phyloP scores from a whole-genome alignment of 64 coral and sea anemone genomes.

The Acropora tenuis region DNA sequence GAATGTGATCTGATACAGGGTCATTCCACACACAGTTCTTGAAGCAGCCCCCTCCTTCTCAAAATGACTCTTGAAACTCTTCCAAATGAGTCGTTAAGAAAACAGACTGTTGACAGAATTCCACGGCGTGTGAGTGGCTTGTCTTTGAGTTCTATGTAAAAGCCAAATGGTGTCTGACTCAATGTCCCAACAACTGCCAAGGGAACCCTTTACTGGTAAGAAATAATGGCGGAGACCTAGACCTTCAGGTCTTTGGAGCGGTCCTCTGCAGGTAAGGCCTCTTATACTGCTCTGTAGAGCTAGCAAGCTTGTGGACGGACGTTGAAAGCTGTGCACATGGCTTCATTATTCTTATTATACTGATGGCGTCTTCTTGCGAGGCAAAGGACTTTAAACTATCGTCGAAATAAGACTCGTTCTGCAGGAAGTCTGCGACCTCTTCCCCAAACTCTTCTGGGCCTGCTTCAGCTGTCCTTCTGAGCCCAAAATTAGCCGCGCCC shows the following conservation, averaged over 20 bases:
- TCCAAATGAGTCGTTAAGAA: background rate
- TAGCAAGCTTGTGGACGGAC: too few species aligned
- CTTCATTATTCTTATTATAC: background rate
- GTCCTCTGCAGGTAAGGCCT: too few species aligned
- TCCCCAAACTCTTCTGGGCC: background rate
- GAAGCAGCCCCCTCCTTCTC: background rate
- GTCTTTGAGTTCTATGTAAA: constrained; percentile 2
- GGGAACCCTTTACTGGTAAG: too few species aligned
- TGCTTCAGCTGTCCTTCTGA: background rate
- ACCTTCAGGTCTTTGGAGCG: too few species aligned
- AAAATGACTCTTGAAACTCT: background rate
- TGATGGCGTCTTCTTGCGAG: background rate
- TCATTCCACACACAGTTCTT: constrained; percentile 28
- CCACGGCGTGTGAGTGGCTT: constrained; percentile 2
- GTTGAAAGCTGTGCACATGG: background rate
- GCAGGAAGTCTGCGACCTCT: background rate
- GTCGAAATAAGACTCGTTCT: background rate
- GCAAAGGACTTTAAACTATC: background rate
- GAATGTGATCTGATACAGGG: background rate
- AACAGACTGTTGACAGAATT: background rate
- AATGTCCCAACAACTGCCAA: too few species aligned
- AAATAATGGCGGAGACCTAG: too few species aligned
- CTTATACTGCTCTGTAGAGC: too few species aligned
- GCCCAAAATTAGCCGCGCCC: too few species aligned
- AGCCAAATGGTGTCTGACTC: too few species aligned